phyloP scores from a whole-genome alignment of 1,140 invertebrate genomes.

The Capitella teleta region DNA sequence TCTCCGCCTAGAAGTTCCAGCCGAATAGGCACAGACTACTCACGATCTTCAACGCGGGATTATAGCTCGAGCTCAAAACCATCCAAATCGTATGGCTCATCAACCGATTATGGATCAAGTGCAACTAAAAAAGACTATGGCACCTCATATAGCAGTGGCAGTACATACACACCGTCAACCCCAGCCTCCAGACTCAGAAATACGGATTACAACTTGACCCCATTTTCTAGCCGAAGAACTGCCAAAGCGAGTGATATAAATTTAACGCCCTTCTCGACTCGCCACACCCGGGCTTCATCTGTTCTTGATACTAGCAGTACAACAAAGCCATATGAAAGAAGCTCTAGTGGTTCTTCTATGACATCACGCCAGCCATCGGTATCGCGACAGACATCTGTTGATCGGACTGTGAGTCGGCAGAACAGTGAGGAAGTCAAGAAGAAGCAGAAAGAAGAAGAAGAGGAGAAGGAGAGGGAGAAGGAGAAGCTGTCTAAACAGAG shows the following conservation, averaged over 20 bases:
- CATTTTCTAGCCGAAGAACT: neutral
- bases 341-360: too few relatives aligned
- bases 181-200: neutral
- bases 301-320: neutral
- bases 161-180: neutral
- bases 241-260: neutral
- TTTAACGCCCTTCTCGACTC: conserved; percentile 2
- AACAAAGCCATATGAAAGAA: too few relatives aligned
- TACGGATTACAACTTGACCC: conserved; percentile 5
- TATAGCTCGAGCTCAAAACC: neutral
- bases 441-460: neutral
- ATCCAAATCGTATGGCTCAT: neutral
- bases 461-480: neutral
- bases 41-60: neutral
- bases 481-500: neutral
- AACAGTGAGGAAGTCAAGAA: too few relatives aligned
- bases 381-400: too few relatives aligned
- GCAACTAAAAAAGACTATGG: neutral
- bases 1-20: neutral
- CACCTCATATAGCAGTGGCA: neutral
- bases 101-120: neutral
- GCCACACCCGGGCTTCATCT: conserved; percentile 1
- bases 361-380: too few relatives aligned
- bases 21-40: neutral
- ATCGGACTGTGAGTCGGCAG: neutral